Conservation (phyloP, 1,140 invertebrate genomes). For the Monochamus saltuarius region DNA sequence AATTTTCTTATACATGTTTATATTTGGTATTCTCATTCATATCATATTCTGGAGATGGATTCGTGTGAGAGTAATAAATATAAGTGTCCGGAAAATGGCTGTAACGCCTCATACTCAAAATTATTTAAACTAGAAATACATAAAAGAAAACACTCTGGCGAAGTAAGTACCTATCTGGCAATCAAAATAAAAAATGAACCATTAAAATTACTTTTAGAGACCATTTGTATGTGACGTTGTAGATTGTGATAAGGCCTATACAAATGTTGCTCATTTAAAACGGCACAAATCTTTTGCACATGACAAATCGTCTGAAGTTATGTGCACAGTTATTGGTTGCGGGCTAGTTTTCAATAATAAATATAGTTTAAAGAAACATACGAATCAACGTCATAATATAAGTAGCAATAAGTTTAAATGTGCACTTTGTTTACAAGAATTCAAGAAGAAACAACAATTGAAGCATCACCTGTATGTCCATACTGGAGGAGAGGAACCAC, state of each 20-base stretch:
- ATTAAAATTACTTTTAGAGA: slow-evolving; percentile 47
- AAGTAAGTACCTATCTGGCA: slow-evolving; percentile 49
- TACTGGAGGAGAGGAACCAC: slow-evolving; percentile 54
- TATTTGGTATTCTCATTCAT: too few relatives aligned
- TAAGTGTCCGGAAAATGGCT: slow-evolving; percentile 48
- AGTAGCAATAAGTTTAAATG: slow-evolving; percentile 47
- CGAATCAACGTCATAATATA: slow-evolving; percentile 42
- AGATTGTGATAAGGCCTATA: slow-evolving; percentile 55
- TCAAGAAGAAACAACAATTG: slow-evolving; percentile 52
- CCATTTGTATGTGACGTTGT: slow-evolving; percentile 50
- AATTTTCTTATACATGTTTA: too few relatives aligned
- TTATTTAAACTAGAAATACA: slow-evolving; percentile 54
- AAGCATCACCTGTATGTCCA: slow-evolving; percentile 53
- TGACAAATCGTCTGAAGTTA: slow-evolving; percentile 14
- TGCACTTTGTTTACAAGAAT: slow-evolving; percentile 50
- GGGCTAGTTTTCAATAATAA: slow-evolving; percentile 34
- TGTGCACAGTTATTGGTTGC: slow-evolving; percentile 38
- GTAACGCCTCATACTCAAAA: slow-evolving; percentile 52
- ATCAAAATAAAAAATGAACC: slow-evolving; percentile 9
- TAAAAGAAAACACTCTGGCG: slow-evolving; percentile 51
- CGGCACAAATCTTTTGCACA: slow-evolving; percentile 52
- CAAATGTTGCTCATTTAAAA: slow-evolving; percentile 54
- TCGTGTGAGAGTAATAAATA: not conserved
- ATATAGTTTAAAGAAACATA: slow-evolving; percentile 44
- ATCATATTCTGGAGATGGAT: too few relatives aligned